Evolutionary conservation across 2,888 invertebrate genomes (phyloP).

Genomic region (Dicranocentrus wangi): DNA sequence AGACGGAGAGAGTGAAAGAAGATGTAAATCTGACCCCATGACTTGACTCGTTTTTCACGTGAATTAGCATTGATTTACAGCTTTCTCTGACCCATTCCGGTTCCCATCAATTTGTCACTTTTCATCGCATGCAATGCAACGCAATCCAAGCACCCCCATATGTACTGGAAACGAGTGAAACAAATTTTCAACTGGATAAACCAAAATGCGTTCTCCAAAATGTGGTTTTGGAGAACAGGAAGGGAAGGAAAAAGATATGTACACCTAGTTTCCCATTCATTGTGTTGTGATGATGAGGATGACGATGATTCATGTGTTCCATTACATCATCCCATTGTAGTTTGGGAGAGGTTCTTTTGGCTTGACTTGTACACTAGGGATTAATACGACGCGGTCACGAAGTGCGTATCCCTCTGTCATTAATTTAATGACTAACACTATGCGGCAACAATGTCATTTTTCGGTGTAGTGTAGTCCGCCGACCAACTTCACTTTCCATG

Average conservation of each 20-base stretch:
- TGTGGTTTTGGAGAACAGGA: too few species aligned
- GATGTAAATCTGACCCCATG: slow-evolving; percentile 27
- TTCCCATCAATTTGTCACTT: slow-evolving; percentile 50
- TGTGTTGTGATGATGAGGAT: slow-evolving; percentile 34
- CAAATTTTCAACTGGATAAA: slow-evolving; percentile 13
- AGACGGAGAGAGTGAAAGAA: neutral
- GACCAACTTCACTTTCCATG: too few species aligned
- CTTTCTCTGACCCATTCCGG: slow-evolving; percentile 46
- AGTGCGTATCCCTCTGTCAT: slow-evolving; percentile 54
- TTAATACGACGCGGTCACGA: slow-evolving; percentile 57
- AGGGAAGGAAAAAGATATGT: too few species aligned
- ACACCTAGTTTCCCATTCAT: slow-evolving; percentile 36
- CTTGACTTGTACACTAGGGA: slow-evolving; percentile 36
- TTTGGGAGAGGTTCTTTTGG: slow-evolving; percentile 11
- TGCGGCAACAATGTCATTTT: slow-evolving; percentile 37
- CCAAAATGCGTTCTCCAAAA: slow-evolving; percentile 27
- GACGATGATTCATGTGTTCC: slow-evolving; percentile 56
- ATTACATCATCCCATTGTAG: slow-evolving; percentile 45
- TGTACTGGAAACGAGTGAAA: neutral
- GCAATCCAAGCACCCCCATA: too few species aligned
- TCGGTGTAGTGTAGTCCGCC: neutral
- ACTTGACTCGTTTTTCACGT: slow-evolving; percentile 49
- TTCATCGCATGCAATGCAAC: neutral
- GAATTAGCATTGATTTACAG: slow-evolving; percentile 60
- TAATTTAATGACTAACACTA: slow-evolving; percentile 51